Base-by-base conservation (phyloP, 1,140 invertebrate genomes). In the Musca vetustissima region DNA sequence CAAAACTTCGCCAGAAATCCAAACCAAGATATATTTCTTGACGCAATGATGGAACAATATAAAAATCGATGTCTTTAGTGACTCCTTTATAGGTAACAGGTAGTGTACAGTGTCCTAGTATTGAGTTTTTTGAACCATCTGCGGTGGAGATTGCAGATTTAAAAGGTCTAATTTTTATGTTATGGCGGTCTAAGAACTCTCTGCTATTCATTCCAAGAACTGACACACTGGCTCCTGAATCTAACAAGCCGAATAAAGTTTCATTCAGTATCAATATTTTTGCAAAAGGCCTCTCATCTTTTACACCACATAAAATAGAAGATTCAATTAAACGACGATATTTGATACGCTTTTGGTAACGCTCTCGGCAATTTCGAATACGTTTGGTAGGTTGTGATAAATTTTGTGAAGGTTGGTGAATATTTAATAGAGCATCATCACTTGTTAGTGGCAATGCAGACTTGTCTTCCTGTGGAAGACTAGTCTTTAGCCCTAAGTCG, bases 251-350 rank as follows among this genome's bases (percentile, higher is more conserved):
- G 24, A 57, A 13, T 15, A 57, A 57, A 25, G 53, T 25, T 25
- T 28, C 53, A 57, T 57, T 14, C 1, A 57, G 15, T 25, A 57
- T 28, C 22, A 25, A 25, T 4, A 57, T 25, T 57, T 57, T 57
- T 15, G 53, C 53, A 28, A 57, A 57, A 15, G 53, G 53, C 13
- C 53, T 57, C 13, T 57, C 22, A 57, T 57, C 53, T 22, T 19
- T 28, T 25, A 43, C 13, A 43, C 52, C 52, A 53, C 22, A 24
- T 22, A 53, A 9, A 53, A 53, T 21, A 14, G 52, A 22, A 13
- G 52, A 21, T 15, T 53, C 1, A 13, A 53, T 22, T 14, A 53
- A 14, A 22, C 22, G 19, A 4, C 52, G 17, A 19, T 19, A 52
- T 19, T 52, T 8, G 15, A 9, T 24, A 22, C 52, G 19, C 8